These are phyloP conservation scores for Plecotus auritus DNA, from an alignment of 2,113 vertebrate species.

Conservation along the genomic window DNA sequence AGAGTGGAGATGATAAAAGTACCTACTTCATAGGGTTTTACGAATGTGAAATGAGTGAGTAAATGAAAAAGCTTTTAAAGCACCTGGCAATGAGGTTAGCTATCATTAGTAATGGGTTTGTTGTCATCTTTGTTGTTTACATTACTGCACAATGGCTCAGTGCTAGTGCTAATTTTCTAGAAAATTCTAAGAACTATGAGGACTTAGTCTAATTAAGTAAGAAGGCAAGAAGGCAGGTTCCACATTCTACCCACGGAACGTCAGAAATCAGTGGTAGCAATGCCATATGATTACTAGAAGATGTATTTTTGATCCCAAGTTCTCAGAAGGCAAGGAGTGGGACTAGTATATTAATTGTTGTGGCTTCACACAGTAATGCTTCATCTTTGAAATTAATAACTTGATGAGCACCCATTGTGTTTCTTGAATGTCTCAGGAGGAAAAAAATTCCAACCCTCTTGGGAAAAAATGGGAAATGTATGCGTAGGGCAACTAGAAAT, in stretches of 20 bases:
- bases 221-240: background rate
- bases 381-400: background rate
- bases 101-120: background rate
- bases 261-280: background rate
- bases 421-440: background rate
- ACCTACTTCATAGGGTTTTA: background rate
- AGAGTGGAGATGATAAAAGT: background rate
- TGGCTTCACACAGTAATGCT: background rate
- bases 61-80: background rate
- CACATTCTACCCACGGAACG: background rate
- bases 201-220: background rate
- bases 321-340: background rate
- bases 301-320: background rate
- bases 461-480: background rate
- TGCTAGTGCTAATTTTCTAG: background rate
- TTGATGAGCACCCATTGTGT: background rate
- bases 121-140: background rate
- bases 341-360: background rate
- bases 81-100: background rate
- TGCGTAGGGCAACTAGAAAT: background rate
- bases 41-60: background rate
- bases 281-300: background rate
- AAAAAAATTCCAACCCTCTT: background rate
- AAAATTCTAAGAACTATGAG: background rate
- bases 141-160: background rate